Conservation (phyloP, 2,888 invertebrate genomes). For the Zeuzera pyrina region DNA sequence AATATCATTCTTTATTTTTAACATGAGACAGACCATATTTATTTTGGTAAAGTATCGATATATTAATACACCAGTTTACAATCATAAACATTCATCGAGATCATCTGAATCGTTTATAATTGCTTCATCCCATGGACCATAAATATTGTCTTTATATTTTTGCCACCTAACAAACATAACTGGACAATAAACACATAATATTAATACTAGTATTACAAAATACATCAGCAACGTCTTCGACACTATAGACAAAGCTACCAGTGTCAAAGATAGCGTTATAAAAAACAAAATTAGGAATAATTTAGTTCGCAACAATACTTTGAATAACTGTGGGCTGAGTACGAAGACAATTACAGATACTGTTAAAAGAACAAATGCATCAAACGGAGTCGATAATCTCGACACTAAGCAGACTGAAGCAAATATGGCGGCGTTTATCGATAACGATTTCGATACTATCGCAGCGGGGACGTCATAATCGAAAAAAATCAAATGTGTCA, state of each 20-base stretch:
- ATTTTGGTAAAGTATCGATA: no score
- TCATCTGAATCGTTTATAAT: slow-evolving; percentile 77
- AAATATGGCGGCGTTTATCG: slow-evolving; percentile 95
- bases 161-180: slow-evolving; percentile 83
- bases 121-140: slow-evolving; percentile 99
- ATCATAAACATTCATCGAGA: slow-evolving; percentile 40
- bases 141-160: slow-evolving; percentile 89
- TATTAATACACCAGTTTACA: no score
- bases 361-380: slow-evolving; percentile 92
- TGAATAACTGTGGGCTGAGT: slow-evolving; percentile 85
- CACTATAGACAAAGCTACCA: slow-evolving; percentile 66
- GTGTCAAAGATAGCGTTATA: slow-evolving; percentile 61
- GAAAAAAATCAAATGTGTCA: slow-evolving; percentile 91
- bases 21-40: no score
- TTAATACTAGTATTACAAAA: slow-evolving; percentile 73
- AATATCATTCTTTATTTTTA: no score
- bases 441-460: slow-evolving; percentile 91
- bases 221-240: slow-evolving; percentile 73
- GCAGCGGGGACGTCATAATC: slow-evolving; percentile 93
- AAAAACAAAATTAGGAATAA: slow-evolving; percentile 67
- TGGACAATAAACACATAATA: slow-evolving; percentile 83
- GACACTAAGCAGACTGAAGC: slow-evolving; percentile 96
- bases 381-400: slow-evolving; percentile 85
- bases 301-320: slow-evolving; percentile 72
- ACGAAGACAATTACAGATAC: slow-evolving; percentile 92